These are phyloP conservation scores for Colius striatus DNA, from an alignment of 2,113 vertebrate species.

Conservation along the genomic window DNA sequence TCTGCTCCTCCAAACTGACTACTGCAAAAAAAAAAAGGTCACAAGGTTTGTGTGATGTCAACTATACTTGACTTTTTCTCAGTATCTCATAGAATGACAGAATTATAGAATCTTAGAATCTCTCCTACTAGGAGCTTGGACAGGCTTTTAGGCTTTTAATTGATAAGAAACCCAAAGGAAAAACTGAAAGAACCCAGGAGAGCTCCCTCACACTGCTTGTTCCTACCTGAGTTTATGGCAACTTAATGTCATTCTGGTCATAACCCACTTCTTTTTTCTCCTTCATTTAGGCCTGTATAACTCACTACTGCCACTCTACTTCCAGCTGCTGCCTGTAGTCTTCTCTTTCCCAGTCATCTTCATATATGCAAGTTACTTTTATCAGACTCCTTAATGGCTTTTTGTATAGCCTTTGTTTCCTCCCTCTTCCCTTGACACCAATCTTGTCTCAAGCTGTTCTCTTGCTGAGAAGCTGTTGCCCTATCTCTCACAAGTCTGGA, in stretches of 20 bases:
- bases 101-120: too few relatives aligned
- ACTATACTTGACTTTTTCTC: neutral
- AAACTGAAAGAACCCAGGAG: neutral
- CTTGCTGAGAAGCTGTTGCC: neutral
- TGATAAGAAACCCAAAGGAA: neutral
- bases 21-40: neutral
- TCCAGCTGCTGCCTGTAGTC: neutral
- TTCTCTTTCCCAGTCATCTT: neutral
- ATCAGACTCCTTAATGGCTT: neutral
- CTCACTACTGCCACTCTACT: neutral
- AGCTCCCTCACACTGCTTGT: neutral
- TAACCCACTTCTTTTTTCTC: fast-evolving
- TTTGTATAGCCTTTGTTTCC: neutral
- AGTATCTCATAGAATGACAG: too few relatives aligned
- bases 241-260: neutral
- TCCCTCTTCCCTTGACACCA: neutral
- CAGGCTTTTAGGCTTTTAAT: neutral
- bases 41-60: fast-evolving
- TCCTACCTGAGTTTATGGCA: neutral
- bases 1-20: neutral
- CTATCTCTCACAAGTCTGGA: fast-evolving
- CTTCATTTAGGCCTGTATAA: fast-evolving
- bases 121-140: neutral
- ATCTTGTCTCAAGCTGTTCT: neutral
- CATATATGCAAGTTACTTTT: neutral